Evolutionary conservation across 2,888 invertebrate genomes (phyloP).

Genomic region (Tinea trinotella): DNA sequence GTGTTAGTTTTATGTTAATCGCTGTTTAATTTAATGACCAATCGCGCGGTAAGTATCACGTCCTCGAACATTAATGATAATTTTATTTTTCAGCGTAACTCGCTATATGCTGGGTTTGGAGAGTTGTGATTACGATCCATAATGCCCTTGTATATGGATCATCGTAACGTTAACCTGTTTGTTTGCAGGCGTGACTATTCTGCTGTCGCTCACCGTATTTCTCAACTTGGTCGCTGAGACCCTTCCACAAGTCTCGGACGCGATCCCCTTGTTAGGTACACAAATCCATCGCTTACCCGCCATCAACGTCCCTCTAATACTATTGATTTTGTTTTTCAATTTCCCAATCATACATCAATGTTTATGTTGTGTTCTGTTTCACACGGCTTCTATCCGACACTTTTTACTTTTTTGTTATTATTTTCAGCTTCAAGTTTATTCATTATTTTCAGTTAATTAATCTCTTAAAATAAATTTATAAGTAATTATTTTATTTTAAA

Average conservation of each 20-base stretch:
- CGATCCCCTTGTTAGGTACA: constrained; percentile 99
- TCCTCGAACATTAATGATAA: constrained; percentile 25
- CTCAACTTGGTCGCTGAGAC: constrained; percentile 99
- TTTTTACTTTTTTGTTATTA: constrained; percentile 30
- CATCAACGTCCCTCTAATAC: not conserved
- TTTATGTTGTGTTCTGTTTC: constrained; percentile 12
- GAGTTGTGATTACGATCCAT: constrained; percentile 33
- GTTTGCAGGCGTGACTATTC: constrained; percentile 98
- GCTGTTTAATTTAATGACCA: no score
- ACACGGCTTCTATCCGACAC: constrained; percentile 31
- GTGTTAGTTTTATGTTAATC: constrained; percentile 22
- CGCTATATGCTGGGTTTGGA: constrained; percentile 25
- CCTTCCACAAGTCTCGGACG: constrained; percentile 99
- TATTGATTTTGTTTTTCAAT: constrained; percentile 35
- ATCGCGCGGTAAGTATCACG: constrained; percentile 33
- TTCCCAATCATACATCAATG: not conserved
- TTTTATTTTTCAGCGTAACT: constrained; percentile 17
- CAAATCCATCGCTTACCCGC: constrained; percentile 36
- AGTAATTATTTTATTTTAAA: constrained; percentile 58
- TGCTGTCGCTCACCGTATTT: constrained; percentile 99
- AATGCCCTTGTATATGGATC: not conserved
- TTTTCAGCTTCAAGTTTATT: constrained; percentile 24
- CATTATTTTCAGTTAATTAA: constrained; percentile 31
- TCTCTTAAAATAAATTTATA: constrained; percentile 24
- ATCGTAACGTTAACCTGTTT: constrained; percentile 46